Conservation (phyloP, 2,888 invertebrate genomes). For the Bellardia pandia region DNA sequence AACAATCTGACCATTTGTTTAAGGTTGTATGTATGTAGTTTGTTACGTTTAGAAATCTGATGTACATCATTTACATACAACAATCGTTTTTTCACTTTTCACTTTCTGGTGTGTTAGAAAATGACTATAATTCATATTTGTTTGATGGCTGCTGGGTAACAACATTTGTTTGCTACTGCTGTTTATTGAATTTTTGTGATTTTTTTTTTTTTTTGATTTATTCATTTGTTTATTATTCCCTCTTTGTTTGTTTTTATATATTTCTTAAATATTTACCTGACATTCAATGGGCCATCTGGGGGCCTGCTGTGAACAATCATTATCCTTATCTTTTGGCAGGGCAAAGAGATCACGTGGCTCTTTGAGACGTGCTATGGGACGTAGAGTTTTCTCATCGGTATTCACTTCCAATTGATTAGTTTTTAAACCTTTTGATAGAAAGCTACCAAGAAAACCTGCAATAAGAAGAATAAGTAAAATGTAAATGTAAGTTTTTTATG, state of each 20-base stretch:
- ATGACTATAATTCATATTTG: constrained; percentile 46
- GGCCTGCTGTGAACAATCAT: constrained; percentile 90
- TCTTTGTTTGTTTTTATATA: background rate
- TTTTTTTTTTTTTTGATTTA: constrained; percentile 8
- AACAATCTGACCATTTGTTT: constrained; percentile 31
- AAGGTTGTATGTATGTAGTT: background rate
- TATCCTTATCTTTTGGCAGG: constrained; percentile 87
- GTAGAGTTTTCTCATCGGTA: constrained; percentile 87
- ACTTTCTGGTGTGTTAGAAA: background rate
- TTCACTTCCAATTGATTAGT: constrained; percentile 89
- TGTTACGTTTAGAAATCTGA: constrained; percentile 9
- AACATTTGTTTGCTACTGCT: background rate
- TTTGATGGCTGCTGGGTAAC: background rate
- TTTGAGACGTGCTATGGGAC: constrained; percentile 87
- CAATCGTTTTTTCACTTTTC: constrained; percentile 12
- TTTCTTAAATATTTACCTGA: constrained; percentile 86
- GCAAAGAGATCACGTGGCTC: constrained; percentile 90
- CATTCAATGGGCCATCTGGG: constrained; percentile 95
- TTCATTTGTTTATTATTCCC: background rate
- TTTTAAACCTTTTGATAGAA: constrained; percentile 85
- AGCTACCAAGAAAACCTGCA: constrained; percentile 83
- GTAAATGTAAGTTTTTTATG: background rate
- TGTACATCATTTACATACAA: constrained; percentile 56
- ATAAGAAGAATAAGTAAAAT: background rate
- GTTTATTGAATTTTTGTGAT: constrained; percentile 29